phyloP scores from a whole-genome alignment of 2,113 vertebrate species.

The Dromiciops gliroides region DNA sequence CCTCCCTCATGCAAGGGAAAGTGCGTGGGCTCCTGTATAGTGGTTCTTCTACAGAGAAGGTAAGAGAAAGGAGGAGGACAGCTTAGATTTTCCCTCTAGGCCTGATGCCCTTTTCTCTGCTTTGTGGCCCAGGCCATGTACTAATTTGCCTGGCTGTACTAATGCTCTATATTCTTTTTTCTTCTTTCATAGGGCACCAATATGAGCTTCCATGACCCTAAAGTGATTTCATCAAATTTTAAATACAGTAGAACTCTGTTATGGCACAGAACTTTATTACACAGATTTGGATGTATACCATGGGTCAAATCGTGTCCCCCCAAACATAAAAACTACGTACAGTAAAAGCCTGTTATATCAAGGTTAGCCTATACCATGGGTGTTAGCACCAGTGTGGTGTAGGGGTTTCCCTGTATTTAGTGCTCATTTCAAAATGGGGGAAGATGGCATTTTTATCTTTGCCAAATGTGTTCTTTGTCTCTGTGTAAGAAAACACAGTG shows the following conservation, averaged over 20 bases:
- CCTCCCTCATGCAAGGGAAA: not conserved
- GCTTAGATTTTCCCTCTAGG: constrained; percentile 13
- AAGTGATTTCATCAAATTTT: constrained; percentile 48
- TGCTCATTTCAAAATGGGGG: constrained; percentile 28
- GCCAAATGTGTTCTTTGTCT: constrained; percentile 45
- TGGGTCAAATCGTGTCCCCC: constrained; percentile 1
- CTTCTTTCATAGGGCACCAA: constrained; percentile 37
- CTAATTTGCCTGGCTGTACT: constrained; percentile 47
- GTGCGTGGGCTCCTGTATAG: constrained; percentile 21
- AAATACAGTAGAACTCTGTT: constrained; percentile 6
- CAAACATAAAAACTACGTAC: constrained; percentile 1
- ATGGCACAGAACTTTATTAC: not conserved
- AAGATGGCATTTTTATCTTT: constrained; percentile 51
- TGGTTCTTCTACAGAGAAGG: constrained; percentile 7
- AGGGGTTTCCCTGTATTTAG: not conserved
- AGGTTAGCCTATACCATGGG: not conserved
- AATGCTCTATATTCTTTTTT: constrained; percentile 51
- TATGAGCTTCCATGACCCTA: constrained; percentile 40
- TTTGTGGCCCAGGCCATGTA: constrained; percentile 45
- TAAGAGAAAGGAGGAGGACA: constrained; percentile 11
- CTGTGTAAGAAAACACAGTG: not conserved
- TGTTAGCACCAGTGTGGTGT: not conserved
- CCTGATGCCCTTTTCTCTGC: constrained; percentile 18
- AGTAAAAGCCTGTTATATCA: constrained; percentile 1
- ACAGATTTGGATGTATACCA: not conserved